Evolutionary conservation across 2,113 vertebrate genomes (phyloP).

Genomic region (Nyctibius bracteatus): DNA sequence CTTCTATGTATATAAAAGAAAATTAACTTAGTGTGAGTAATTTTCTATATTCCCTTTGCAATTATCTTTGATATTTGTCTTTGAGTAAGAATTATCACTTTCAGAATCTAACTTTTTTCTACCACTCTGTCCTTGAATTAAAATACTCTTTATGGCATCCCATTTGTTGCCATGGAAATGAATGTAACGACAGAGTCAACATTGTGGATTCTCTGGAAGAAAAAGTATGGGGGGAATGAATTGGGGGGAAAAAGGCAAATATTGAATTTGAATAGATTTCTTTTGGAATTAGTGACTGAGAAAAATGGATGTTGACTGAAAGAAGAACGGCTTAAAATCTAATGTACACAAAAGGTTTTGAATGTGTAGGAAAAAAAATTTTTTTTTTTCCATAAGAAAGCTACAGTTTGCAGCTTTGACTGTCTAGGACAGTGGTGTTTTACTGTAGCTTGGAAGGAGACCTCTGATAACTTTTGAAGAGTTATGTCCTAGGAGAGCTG

Average conservation of each 20-base stretch:
- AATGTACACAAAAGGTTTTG: not conserved
- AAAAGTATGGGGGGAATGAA: not conserved
- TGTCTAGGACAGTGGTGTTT: not conserved
- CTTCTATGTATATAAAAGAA: not conserved
- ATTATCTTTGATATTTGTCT: constrained; percentile 14
- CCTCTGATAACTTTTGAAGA: not conserved
- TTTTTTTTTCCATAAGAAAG: not conserved
- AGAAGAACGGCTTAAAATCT: not conserved
- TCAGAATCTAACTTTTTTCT: not conserved
- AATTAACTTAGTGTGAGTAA: not conserved
- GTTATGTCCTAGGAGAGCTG: not conserved
- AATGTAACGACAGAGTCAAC: not conserved
- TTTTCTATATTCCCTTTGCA: not conserved
- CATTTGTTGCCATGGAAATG: constrained; percentile 47
- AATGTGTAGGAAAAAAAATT: not conserved
- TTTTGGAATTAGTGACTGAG: not conserved
- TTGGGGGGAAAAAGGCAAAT: not conserved
- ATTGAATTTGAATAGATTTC: not conserved
- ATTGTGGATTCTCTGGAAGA: not conserved
- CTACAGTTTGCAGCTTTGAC: not conserved
- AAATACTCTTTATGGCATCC: not conserved
- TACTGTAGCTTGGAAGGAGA: not conserved
- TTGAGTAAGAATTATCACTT: constrained; percentile 3
- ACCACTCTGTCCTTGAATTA: constrained; percentile 14
- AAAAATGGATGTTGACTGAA: not conserved